phyloP scores from a whole-genome alignment of 2,113 vertebrate species.

The Prionailurus viverrinus region DNA sequence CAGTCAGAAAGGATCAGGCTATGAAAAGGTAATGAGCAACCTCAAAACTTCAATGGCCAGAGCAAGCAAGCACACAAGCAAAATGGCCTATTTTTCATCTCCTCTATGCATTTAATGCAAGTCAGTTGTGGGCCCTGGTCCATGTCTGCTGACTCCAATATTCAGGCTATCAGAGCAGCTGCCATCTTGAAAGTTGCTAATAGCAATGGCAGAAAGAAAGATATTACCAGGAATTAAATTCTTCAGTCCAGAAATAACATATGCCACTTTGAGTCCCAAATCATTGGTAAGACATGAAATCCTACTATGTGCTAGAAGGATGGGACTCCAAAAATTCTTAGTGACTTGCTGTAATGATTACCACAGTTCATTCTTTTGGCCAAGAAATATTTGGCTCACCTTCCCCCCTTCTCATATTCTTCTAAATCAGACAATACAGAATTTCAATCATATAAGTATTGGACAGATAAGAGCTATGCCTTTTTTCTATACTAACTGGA shows the following conservation, averaged over 20 bases:
- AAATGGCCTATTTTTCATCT: neutral
- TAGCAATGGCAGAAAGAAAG: neutral
- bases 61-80: neutral
- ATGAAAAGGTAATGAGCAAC: neutral
- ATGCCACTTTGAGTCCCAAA: neutral
- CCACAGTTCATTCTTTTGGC: neutral
- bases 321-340: neutral
- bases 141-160: neutral
- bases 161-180: neutral
- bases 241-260: neutral
- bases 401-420: fast-evolving
- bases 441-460: neutral
- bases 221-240: neutral
- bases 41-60: neutral
- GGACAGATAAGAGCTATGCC: neutral
- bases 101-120: neutral
- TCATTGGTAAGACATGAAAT: neutral
- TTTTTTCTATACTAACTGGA: neutral
- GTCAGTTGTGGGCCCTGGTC: neutral
- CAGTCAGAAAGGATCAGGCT: neutral
- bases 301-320: neutral
- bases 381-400: neutral
- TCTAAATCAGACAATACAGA: neutral
- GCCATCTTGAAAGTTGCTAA: neutral
- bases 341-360: neutral